These are phyloP conservation scores for Erebia aethiops DNA, from an alignment of 2,888 invertebrate genomes.

Conservation along the genomic window DNA sequence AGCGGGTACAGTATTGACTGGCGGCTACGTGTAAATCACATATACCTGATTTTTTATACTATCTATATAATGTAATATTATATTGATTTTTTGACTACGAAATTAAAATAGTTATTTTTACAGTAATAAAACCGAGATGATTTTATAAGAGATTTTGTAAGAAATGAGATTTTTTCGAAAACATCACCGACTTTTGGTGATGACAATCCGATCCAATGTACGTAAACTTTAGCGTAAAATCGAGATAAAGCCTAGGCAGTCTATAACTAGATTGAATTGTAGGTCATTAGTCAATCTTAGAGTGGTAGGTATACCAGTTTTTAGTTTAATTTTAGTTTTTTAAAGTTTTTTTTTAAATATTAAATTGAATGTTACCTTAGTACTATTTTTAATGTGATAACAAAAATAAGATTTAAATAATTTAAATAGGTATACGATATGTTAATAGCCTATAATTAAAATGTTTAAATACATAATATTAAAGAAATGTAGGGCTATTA, in stretches of 20 bases:
- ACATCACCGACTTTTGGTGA: neutral
- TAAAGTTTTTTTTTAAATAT: neutral
- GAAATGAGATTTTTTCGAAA: slow-evolving; percentile 14
- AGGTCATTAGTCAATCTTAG: slow-evolving; percentile 16
- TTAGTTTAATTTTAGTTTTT: slow-evolving; percentile 7
- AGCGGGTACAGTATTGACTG: too few species aligned
- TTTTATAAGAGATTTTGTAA: slow-evolving; percentile 6
- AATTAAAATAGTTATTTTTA: neutral
- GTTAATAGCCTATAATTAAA: neutral
- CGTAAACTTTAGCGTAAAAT: neutral
- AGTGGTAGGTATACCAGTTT: slow-evolving; percentile 7
- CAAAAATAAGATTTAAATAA: neutral
- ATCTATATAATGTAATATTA: too few species aligned
- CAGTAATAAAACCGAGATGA: neutral
- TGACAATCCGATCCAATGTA: slow-evolving; percentile 10
- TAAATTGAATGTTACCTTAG: slow-evolving; percentile 8
- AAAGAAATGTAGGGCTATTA: too few species aligned
- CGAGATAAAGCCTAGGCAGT: slow-evolving; percentile 7
- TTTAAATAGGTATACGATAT: slow-evolving; percentile 2
- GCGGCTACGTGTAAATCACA: too few species aligned
- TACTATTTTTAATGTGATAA: slow-evolving; percentile 16
- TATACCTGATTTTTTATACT: too few species aligned
- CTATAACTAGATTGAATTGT: slow-evolving; percentile 9
- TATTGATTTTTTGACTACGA: neutral
- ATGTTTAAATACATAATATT: neutral